Evolutionary conservation across 1,140 invertebrate genomes (phyloP).

Genomic region (Orchestia grillus): DNA sequence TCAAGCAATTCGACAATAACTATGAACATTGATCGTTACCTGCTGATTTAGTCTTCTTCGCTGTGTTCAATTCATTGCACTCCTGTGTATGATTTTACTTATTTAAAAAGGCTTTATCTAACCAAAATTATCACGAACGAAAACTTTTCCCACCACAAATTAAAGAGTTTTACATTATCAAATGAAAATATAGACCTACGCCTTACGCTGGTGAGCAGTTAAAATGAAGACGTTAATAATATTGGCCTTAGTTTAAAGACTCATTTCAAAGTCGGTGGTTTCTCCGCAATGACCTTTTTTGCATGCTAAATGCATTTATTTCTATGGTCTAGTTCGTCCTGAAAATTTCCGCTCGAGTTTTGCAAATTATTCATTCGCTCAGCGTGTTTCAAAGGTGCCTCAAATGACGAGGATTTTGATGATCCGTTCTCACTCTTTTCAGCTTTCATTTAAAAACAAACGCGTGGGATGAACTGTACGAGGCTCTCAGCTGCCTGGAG

Average conservation of each 20-base stretch:
- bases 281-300: not conserved
- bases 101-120: no score
- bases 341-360: not conserved
- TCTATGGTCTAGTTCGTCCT: not conserved
- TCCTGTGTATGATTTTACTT: no score
- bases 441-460: not conserved
- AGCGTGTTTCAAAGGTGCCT: not conserved
- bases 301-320: not conserved
- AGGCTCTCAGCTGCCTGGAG: not conserved
- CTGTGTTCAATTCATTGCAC: no score
- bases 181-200: not conserved
- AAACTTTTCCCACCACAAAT: not conserved
- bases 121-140: not conserved
- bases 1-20: no score
- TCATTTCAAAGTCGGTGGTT: not conserved
- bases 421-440: not conserved
- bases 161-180: not conserved
- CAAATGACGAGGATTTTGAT: not conserved
- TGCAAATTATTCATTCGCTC: not conserved
- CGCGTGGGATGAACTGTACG: not conserved
- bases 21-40: no score
- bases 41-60: no score
- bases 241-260: not conserved
- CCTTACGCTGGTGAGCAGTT: not conserved
- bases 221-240: not conserved